phyloP scores from a whole-genome alignment of 1,140 invertebrate genomes.

The Megathymus violae region DNA sequence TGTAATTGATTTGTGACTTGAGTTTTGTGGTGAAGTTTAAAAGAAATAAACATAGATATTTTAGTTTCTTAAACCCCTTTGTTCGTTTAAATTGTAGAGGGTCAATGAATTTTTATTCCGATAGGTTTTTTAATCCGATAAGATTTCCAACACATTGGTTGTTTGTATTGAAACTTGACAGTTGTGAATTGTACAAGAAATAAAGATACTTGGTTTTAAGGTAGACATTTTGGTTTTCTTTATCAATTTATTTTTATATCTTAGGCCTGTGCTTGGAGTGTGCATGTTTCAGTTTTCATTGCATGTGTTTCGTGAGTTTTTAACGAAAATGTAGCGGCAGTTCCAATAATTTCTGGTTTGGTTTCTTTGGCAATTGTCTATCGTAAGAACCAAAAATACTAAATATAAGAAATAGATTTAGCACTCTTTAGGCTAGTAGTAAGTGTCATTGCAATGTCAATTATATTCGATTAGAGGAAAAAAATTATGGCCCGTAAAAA shows the following conservation, averaged over 20 bases:
- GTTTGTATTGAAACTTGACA: conserved; percentile 42
- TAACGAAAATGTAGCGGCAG: conserved; percentile 4
- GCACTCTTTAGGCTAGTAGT: conserved; percentile 79
- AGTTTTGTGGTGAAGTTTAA: conserved; percentile 36
- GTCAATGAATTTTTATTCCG: conserved; percentile 21
- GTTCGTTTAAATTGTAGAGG: conserved; percentile 31
- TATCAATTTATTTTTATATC: conserved; percentile 47
- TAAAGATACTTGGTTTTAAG: conserved; percentile 47
- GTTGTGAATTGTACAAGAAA: conserved; percentile 53
- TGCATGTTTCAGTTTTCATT: conserved; percentile 55
- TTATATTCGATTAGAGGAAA: conserved; percentile 80
- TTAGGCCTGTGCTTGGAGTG: conserved; percentile 51
- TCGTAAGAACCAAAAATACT: conserved; percentile 71
- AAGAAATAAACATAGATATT: conserved; percentile 26
- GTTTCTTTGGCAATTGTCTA: conserved; percentile 46
- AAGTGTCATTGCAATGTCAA: conserved; percentile 82
- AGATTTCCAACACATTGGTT: conserved; percentile 34
- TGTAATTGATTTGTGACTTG: conserved; percentile 56
- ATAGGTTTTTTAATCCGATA: conserved; percentile 16
- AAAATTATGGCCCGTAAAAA: conserved; percentile 65
- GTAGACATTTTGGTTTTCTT: conserved; percentile 54
- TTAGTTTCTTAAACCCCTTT: conserved; percentile 31
- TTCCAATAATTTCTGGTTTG: conserved; percentile 39
- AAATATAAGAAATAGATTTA: conserved; percentile 74
- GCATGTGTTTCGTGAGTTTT: conserved; percentile 33